phyloP scores from a whole-genome alignment of 2,113 vertebrate species.

The Siniperca chuatsi region DNA sequence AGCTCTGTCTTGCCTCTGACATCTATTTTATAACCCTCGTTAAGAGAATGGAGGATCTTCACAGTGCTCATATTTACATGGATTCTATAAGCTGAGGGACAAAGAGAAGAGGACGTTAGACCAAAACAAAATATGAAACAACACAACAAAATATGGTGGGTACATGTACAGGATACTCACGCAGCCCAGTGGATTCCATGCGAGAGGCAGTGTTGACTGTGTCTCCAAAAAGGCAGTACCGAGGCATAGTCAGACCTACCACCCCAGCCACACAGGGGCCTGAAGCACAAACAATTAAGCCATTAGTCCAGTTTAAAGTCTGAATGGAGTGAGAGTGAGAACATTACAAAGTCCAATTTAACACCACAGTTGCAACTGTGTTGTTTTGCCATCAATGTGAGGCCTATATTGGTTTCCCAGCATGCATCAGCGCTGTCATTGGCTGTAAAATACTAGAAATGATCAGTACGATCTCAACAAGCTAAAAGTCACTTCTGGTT shows the following conservation, averaged over 20 bases:
- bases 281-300: constrained; percentile 55
- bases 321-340: neutral
- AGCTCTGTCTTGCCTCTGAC: constrained; percentile 91
- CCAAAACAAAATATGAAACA: neutral
- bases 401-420: neutral
- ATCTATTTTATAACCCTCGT: constrained; percentile 91
- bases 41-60: constrained; percentile 87
- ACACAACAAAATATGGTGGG: neutral
- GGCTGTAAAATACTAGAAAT: neutral
- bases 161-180: constrained; percentile 78
- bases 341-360: neutral
- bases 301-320: neutral
- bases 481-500: neutral
- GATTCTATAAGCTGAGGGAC: constrained; percentile 90
- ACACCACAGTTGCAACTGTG: neutral
- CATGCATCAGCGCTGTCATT: neutral
- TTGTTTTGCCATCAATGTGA: neutral
- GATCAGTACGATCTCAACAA: neutral
- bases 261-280: constrained; percentile 92
- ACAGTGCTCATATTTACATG: constrained; percentile 92
- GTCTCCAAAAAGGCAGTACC: constrained; percentile 96
- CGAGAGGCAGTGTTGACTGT: constrained; percentile 93
- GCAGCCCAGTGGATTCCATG: constrained; percentile 95
- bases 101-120: constrained; percentile 16
- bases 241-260: constrained; percentile 93